Evolutionary conservation across 2,888 invertebrate species (phyloP), one percentile per base, ranked within the genome.

Genomic region (Lissonota sp.): DNA sequence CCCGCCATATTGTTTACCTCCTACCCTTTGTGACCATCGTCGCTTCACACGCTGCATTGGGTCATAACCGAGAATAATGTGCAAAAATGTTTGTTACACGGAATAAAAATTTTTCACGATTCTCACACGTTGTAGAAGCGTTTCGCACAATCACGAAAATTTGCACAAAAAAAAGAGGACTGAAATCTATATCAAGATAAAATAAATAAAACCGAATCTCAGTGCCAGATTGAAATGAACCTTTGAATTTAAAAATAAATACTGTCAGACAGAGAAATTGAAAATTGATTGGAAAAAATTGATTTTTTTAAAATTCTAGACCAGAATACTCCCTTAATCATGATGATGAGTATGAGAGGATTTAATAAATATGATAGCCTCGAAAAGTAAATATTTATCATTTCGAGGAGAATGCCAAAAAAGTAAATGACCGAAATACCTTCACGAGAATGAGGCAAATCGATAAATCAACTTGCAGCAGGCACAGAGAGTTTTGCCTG

Each of bases 391-490:
- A 26, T 26, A 26, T 26, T 26, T 26, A 26, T 26, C 26, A 26
- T 26, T 26, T 26, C 3, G 26, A 26, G 37, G 0, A 10, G 12
- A 51, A 64, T 51, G 26, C 26, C 26, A 3, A 26, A 49, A 63
- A 62, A 63, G 6, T 8, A 53, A 72, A 62, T 8, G 58, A 26
- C 26, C 3, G 26, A 42, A 62, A 42, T 26, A n/a, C 42, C 64
- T 53, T 37, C 14, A 6, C 51, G 8, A 12, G 44, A 53, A 60
- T 37, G 39, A 60, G 42, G 66, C 66, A 53, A 66, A 60, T 60
- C 66, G 71, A 72, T 78, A 44, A 72, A 53, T 78, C 78, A 78
- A 63, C 14, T 5, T 16, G 7, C 72, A 53, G 37, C 12, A 26
- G n/a, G n/a, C n/a, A n/a, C n/a, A n/a, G 16, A 62, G 67, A 73